Percentiles rank a stretch among this genome's conserved stretches.
Evolutionary conservation across 2,888 invertebrate species (phyloP).

Genomic region (Scrobipalpa costella): DNA sequence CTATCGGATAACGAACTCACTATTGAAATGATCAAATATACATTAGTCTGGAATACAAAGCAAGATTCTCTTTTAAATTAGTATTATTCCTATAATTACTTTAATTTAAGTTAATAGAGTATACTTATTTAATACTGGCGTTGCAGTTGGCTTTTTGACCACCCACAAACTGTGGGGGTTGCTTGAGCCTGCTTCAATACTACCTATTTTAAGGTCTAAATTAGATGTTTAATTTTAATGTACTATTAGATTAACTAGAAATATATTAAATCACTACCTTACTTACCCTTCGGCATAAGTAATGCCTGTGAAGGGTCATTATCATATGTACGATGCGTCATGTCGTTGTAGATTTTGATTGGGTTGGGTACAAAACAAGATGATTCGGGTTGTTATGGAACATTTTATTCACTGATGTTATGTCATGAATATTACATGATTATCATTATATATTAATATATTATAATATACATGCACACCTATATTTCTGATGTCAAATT

Average conservation of each 20-base stretch:
- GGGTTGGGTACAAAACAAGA: background rate
- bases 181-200: background rate
- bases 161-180: background rate
- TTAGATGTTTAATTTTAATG: slow-evolving; percentile 1
- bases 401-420: background rate
- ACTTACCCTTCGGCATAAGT: background rate
- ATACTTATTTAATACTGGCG: background rate
- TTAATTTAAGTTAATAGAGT: background rate
- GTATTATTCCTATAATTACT: background rate
- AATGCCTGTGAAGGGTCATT: background rate
- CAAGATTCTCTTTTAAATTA: background rate
- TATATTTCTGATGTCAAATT: background rate
- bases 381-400: slow-evolving; percentile 6
- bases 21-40: too few relatives aligned
- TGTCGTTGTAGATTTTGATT: slow-evolving; percentile 25
- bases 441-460: background rate
- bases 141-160: background rate
- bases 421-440: background rate
- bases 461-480: background rate
- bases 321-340: background rate
- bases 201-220: background rate
- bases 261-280: background rate
- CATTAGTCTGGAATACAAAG: too few relatives aligned
- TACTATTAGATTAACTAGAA: background rate
- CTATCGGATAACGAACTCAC: too few relatives aligned